Evolutionary conservation across 2,797 vertebrate genomes (phyloP).

Genomic region (Alauda arvensis): DNA sequence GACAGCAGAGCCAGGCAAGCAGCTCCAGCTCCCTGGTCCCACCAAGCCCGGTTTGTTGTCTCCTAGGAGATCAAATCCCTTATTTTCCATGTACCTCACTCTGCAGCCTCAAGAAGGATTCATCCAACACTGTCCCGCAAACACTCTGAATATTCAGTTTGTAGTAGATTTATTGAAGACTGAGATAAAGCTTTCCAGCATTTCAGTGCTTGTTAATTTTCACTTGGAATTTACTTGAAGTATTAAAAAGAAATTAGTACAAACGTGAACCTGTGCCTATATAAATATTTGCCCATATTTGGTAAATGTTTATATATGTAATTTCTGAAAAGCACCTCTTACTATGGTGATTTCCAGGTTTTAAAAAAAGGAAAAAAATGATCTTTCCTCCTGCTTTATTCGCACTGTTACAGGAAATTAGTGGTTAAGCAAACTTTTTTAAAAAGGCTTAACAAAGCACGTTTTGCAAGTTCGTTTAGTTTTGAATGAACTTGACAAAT

Average conservation of each 20-base stretch:
- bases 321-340: slow-evolving; percentile 20
- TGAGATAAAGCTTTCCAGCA: neutral
- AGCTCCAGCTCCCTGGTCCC: neutral
- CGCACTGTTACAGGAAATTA: neutral
- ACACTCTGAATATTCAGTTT: neutral
- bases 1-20: neutral
- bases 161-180: neutral
- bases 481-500: slow-evolving; percentile 12
- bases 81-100: neutral
- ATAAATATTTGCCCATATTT: slow-evolving; percentile 41
- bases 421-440: neutral
- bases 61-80: neutral
- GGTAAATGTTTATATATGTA: neutral
- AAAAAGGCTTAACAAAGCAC: neutral
- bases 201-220: neutral
- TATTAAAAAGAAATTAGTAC: neutral
- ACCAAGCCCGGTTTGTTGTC: neutral
- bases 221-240: slow-evolving; percentile 38
- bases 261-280: neutral
- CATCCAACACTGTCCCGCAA: neutral
- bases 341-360: neutral
- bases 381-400: slow-evolving; percentile 1
- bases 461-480: slow-evolving; percentile 9
- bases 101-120: neutral
- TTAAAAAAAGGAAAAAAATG: neutral